phyloP scores from a whole-genome alignment of 1,140 invertebrate genomes.

The Brachionus rotundiformis region DNA sequence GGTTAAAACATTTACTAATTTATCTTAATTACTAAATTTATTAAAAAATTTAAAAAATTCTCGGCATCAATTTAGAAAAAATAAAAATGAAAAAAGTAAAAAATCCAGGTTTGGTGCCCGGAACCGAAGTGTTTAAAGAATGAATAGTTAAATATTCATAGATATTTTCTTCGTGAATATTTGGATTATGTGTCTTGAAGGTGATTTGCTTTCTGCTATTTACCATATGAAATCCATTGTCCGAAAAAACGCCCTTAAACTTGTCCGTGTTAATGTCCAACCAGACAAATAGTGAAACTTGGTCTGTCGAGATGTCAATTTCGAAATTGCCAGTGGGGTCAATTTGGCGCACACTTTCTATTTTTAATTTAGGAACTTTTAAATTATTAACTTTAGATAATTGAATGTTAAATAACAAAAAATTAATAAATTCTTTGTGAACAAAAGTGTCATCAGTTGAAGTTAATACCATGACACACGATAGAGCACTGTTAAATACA shows the following conservation, averaged over 20 bases:
- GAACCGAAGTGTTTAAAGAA: background rate
- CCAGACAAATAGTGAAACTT: slow-evolving; percentile 71
- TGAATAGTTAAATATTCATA: background rate
- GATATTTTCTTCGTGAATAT: background rate
- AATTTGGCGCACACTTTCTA: slow-evolving; percentile 1
- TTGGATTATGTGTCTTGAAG: background rate
- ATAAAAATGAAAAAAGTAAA: background rate
- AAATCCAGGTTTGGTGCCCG: background rate
- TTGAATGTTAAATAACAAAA: slow-evolving; percentile 9
- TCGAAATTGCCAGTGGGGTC: slow-evolving; percentile 36
- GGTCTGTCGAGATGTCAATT: slow-evolving; percentile 63
- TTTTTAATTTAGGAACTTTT: background rate
- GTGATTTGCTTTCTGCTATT: background rate
- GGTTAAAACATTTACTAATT: no score
- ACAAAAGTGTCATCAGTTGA: background rate
- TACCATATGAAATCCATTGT: slow-evolving; percentile 70
- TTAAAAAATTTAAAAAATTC: background rate
- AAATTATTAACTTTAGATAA: slow-evolving; percentile 11
- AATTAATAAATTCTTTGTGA: slow-evolving; percentile 40
- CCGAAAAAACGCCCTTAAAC: slow-evolving; percentile 67
- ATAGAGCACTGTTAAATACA: background rate
- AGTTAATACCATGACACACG: slow-evolving; percentile 19
- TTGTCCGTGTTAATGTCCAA: slow-evolving; percentile 64
- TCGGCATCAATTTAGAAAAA: background rate
- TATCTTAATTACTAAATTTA: background rate